Percentiles rank a stretch among this genome's conserved stretches.
These are phyloP conservation scores for Epistrophella euchroma DNA, from an alignment of 2,888 invertebrate genomes.

Conservation along the genomic window DNA sequence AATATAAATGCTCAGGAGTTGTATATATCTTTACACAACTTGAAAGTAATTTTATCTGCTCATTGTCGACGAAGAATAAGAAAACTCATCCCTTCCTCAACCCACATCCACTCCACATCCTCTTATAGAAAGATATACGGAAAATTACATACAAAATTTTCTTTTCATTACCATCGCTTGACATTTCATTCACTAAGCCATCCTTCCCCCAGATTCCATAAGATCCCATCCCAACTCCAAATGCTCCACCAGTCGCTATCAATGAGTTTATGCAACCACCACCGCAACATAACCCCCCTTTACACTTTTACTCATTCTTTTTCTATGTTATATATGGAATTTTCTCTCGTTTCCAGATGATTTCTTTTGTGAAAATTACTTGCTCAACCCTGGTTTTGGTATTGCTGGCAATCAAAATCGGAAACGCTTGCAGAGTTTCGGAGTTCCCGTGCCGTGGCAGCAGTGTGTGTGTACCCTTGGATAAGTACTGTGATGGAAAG, in stretches of 20 bases:
- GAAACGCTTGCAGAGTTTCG: slow-evolving; percentile 89
- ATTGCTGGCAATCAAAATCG: slow-evolving; percentile 80
- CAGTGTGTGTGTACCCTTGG: slow-evolving; percentile 90
- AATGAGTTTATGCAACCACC: slow-evolving; percentile 21
- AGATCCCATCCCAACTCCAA: background rate
- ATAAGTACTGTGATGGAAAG: slow-evolving; percentile 93
- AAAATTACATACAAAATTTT: slow-evolving; percentile 68
- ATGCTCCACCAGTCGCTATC: background rate
- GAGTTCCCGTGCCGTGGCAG: slow-evolving; percentile 90
- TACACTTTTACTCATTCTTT: background rate
- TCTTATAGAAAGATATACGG: slow-evolving; percentile 24
- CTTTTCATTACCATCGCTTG: slow-evolving; percentile 69
- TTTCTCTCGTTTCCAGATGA: slow-evolving; percentile 78
- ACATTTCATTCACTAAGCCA: slow-evolving; percentile 63
- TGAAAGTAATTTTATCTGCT: slow-evolving; percentile 60
- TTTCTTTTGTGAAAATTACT: slow-evolving; percentile 78
- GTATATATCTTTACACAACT: background rate
- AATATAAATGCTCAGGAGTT: slow-evolving; percentile 26
- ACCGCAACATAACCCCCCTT: background rate
- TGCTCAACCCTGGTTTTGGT: slow-evolving; percentile 82
- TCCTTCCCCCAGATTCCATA: background rate
- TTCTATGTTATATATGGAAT: slow-evolving; percentile 29
- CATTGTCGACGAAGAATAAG: slow-evolving; percentile 47
- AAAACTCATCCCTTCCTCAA: background rate
- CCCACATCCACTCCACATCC: slow-evolving; percentile 11